Conservation (phyloP, 1,140 invertebrate species). For the Caenorhabditis inopinata region DNA sequence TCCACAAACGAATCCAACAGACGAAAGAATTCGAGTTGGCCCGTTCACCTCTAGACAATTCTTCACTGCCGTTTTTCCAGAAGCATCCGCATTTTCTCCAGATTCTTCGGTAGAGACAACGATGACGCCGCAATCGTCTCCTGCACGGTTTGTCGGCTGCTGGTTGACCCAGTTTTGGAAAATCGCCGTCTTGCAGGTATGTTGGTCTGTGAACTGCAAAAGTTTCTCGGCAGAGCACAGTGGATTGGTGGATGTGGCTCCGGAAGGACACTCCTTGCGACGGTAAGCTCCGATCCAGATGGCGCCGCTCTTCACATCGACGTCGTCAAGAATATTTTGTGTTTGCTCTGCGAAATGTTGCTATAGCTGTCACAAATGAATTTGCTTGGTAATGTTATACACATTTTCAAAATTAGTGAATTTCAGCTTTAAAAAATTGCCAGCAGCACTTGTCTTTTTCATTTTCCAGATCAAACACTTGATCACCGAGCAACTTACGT, state of each 20-base stretch:
- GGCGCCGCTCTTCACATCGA: background rate
- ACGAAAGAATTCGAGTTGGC: background rate
- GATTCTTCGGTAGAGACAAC: background rate
- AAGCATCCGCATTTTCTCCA: background rate
- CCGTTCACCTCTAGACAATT: background rate
- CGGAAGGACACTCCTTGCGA: background rate
- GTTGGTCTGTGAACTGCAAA: constrained; percentile 13
- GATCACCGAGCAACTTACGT: too few species aligned
- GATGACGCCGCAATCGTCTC: background rate
- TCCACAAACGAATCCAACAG: background rate
- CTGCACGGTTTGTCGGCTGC: background rate
- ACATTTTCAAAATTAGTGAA: too few species aligned
- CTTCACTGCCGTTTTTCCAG: background rate
- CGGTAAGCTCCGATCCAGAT: background rate
- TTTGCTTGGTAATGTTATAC: background rate
- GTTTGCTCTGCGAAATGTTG: too few species aligned
- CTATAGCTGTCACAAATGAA: too few species aligned
- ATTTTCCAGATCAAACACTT: background rate
- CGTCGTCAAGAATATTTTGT: background rate
- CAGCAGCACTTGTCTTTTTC: too few species aligned
- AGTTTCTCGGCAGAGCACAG: background rate
- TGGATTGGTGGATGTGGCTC: background rate
- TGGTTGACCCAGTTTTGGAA: background rate
- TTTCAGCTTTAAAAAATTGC: too few species aligned
- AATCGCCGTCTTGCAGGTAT: background rate